These are phyloP conservation scores for Protosalanx chinensis DNA, from an alignment of 2,797 vertebrate species.

Conservation along the genomic window DNA sequence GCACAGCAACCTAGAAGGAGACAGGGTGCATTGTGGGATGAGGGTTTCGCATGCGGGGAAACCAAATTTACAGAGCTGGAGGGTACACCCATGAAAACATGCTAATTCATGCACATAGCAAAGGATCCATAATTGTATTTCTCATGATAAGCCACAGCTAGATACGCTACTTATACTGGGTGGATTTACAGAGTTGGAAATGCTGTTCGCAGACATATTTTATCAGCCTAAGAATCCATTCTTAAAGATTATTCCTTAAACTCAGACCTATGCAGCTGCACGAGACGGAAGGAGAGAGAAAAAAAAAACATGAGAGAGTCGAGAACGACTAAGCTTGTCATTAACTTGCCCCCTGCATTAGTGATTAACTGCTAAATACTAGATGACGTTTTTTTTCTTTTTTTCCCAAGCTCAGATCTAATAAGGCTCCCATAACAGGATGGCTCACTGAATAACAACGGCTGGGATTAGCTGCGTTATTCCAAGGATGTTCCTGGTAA, in stretches of 20 bases:
- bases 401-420: slow-evolving; percentile 3
- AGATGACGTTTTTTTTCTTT: slow-evolving; percentile 6
- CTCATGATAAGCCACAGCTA: background rate
- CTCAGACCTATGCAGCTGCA: slow-evolving; percentile 28
- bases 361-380: slow-evolving; percentile 21
- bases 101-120: slow-evolving; percentile 7
- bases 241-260: slow-evolving; percentile 50
- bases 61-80: background rate
- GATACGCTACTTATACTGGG: slow-evolving; percentile 27
- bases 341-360: slow-evolving; percentile 24
- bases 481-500: background rate
- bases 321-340: slow-evolving; percentile 24
- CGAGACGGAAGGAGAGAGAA: background rate
- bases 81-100: background rate
- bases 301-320: slow-evolving; percentile 15
- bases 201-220: slow-evolving; percentile 33
- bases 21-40: background rate
- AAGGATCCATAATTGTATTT: background rate
- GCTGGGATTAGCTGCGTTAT: background rate
- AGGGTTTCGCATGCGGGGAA: background rate
- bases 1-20: background rate
- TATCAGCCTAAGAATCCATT: slow-evolving; percentile 39
- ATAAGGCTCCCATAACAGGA: slow-evolving; percentile 10
- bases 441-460: slow-evolving; percentile 4
- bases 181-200: slow-evolving; percentile 45